A percentile compares a stretch with the other conserved stretches of the same genome.
Evolutionary conservation across 2,113 vertebrate species (phyloP).

Genomic region (Formicarius rufipectus): DNA sequence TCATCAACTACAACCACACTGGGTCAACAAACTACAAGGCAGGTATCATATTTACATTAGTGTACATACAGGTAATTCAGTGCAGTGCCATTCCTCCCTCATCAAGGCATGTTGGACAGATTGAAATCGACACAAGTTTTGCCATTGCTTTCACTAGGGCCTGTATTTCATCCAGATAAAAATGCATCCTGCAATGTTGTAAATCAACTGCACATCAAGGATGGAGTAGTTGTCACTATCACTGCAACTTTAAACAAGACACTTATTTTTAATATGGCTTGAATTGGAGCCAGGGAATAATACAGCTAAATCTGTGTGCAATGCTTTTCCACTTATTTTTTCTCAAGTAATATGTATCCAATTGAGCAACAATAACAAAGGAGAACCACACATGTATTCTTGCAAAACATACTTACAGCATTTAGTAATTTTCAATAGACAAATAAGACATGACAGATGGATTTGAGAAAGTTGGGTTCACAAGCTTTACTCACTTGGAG

Average conservation of each 20-base stretch:
- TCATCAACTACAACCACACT: slow-evolving; percentile 23
- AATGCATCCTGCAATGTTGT: neutral
- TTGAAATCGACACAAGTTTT: neutral
- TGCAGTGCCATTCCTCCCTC: neutral
- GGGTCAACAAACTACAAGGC: slow-evolving; percentile 16
- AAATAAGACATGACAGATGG: slow-evolving; percentile 14
- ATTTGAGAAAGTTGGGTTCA: slow-evolving; percentile 35
- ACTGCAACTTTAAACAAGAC: slow-evolving; percentile 22
- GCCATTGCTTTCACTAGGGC: neutral
- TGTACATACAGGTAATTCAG: slow-evolving; percentile 35
- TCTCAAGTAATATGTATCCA: slow-evolving; percentile 55
- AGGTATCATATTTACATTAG: slow-evolving; percentile 22
- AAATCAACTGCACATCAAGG: slow-evolving; percentile 26
- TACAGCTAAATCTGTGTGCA: slow-evolving; percentile 30
- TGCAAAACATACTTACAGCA: slow-evolving; percentile 49
- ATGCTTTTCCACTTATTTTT: slow-evolving; percentile 53
- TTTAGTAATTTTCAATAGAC: slow-evolving; percentile 53
- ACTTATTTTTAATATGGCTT: slow-evolving; percentile 41
- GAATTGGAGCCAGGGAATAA: slow-evolving; percentile 12
- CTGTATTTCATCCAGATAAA: neutral
- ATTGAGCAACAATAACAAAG: slow-evolving; percentile 56
- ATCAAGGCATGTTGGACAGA: neutral
- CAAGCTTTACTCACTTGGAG: neutral
- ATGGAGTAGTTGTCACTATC: neutral
- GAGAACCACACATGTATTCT: slow-evolving; percentile 49